Conservation (phyloP, 2,888 invertebrate genomes). For the Eupithecia subumbrata region DNA sequence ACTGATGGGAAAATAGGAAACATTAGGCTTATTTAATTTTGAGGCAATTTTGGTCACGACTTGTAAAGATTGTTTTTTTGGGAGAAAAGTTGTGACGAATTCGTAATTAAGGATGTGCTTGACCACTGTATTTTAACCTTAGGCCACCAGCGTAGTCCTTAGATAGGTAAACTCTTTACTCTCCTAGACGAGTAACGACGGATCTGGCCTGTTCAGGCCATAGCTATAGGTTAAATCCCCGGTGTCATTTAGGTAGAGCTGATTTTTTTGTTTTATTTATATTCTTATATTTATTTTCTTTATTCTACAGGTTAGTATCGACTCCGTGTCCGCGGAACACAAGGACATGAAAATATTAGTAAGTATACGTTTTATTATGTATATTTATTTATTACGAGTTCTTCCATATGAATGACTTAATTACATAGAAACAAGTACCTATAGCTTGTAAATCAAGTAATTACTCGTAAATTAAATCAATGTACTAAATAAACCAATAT, state of each 20-base stretch:
- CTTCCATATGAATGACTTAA: background rate
- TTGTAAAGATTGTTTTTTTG: slow-evolving; percentile 20
- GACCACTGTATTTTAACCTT: slow-evolving; percentile 13
- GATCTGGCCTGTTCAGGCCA: background rate
- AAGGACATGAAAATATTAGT: slow-evolving; percentile 84
- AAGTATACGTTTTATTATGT: slow-evolving; percentile 74
- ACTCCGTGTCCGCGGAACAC: slow-evolving; percentile 79
- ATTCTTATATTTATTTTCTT: slow-evolving; percentile 36
- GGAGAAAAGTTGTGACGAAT: slow-evolving; percentile 25
- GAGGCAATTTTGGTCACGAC: slow-evolving; percentile 43
- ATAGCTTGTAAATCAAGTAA: background rate
- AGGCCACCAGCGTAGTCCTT: background rate
- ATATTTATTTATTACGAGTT: slow-evolving; percentile 59
- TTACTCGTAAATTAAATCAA: slow-evolving; percentile 11
- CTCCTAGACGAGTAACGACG: background rate
- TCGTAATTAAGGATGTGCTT: slow-evolving; percentile 24
- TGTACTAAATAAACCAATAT: slow-evolving; percentile 6
- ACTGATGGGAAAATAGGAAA: slow-evolving; percentile 64
- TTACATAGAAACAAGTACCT: background rate
- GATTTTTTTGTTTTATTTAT: background rate
- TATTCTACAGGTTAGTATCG: slow-evolving; percentile 79
- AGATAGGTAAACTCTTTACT: background rate
- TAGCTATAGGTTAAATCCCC: background rate
- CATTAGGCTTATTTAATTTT: slow-evolving; percentile 43
- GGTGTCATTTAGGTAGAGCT: background rate